Evolutionary conservation across 2,888 invertebrate species (phyloP).

Genomic region (Lamproptera curius): DNA sequence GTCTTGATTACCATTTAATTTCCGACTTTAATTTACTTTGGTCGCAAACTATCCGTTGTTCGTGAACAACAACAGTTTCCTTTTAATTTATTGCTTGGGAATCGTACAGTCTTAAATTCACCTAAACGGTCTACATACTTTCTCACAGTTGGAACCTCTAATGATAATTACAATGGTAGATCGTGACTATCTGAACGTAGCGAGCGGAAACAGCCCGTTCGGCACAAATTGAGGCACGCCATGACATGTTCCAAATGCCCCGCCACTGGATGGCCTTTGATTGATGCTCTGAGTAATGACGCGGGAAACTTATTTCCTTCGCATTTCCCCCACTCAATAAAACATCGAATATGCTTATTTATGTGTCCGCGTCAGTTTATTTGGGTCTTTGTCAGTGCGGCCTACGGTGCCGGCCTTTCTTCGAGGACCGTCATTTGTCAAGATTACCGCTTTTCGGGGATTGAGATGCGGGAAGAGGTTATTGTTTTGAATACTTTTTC

Average conservation of each 20-base stretch:
- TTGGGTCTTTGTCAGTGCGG: slow-evolving; percentile 70
- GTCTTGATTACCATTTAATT: background rate
- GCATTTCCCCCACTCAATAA: slow-evolving; percentile 76
- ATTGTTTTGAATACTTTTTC: slow-evolving; percentile 71
- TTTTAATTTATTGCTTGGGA: too few species aligned
- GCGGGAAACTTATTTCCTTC: slow-evolving; percentile 73
- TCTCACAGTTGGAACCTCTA: background rate
- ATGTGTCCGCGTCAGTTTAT: slow-evolving; percentile 69
- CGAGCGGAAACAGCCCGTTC: background rate
- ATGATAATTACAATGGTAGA: background rate
- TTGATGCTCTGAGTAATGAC: slow-evolving; percentile 73
- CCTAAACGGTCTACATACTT: too few species aligned
- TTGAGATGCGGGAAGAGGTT: slow-evolving; percentile 72
- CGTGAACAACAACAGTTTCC: background rate
- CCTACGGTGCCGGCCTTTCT: slow-evolving; percentile 64
- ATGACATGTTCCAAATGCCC: slow-evolving; percentile 42
- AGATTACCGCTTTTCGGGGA: slow-evolving; percentile 70
- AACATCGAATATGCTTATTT: slow-evolving; percentile 75
- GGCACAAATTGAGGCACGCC: slow-evolving; percentile 37
- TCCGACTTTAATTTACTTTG: background rate
- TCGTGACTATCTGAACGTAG: slow-evolving; percentile 5
- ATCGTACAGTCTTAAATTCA: too few species aligned
- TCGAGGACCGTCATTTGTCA: slow-evolving; percentile 74
- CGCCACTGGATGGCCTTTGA: slow-evolving; percentile 54
- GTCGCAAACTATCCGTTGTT: background rate